Conservation (phyloP, 2,797 vertebrate species). For the Neostethus bicornis region DNA sequence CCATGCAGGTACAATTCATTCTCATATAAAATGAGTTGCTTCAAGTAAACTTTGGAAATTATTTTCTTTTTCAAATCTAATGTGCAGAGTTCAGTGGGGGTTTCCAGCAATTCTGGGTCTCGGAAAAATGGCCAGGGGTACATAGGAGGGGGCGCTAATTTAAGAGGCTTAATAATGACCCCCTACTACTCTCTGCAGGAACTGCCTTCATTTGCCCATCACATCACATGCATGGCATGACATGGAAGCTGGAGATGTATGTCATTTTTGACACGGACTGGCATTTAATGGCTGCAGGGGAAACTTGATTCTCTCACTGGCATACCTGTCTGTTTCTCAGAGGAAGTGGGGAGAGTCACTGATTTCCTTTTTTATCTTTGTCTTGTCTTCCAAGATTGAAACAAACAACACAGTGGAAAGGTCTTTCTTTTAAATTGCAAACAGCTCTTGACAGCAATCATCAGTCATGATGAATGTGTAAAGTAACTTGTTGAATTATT, state of each 20-base stretch:
- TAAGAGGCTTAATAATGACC: conserved; percentile 81
- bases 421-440: background rate
- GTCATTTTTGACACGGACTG: conserved; percentile 78
- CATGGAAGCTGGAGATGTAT: conserved; percentile 73
- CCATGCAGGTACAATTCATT: conserved; percentile 72
- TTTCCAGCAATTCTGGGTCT: conserved; percentile 40
- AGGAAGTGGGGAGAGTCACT: conserved; percentile 31
- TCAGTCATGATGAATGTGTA: background rate
- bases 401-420: conserved; percentile 27
- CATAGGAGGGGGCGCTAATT: conserved; percentile 68
- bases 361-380: conserved; percentile 29
- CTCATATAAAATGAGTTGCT: conserved; percentile 74
- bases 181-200: conserved; percentile 74
- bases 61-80: conserved; percentile 69
- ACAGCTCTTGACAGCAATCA: conserved; percentile 26
- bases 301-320: conserved; percentile 57
- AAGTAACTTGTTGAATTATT: conserved; percentile 18
- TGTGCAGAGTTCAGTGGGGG: conserved; percentile 33
- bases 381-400: conserved; percentile 25
- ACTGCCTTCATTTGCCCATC: conserved; percentile 78
- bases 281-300: conserved; percentile 74
- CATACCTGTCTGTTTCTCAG: conserved; percentile 52
- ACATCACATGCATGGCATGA: conserved; percentile 81
- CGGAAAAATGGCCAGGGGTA: conserved; percentile 57
- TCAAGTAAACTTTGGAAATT: conserved; percentile 72